Evolutionary conservation across 1,140 invertebrate species (phyloP).

Genomic region (Dermatophagoides farinae): DNA sequence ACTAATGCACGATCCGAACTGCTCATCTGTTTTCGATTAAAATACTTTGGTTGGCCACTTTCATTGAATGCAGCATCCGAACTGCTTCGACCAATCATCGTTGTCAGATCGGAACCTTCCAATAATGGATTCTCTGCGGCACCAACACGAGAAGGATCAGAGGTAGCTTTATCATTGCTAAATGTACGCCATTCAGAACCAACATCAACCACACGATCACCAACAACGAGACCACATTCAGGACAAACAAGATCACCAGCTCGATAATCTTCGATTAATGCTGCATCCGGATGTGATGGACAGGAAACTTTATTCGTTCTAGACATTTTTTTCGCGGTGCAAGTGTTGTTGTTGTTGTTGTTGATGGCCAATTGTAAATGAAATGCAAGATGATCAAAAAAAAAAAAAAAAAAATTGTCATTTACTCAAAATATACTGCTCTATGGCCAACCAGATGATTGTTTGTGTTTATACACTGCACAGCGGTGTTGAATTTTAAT

Average conservation of each 20-base stretch:
- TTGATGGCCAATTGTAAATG: too few relatives aligned
- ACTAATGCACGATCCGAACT: constrained; percentile 80
- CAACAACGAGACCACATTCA: constrained; percentile 94
- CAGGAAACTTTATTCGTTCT: constrained; percentile 42
- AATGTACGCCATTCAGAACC: constrained; percentile 99
- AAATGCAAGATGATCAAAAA: too few relatives aligned
- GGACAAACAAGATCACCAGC: constrained; percentile 98
- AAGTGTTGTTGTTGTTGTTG: too few relatives aligned
- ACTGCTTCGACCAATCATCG: constrained; percentile 80
- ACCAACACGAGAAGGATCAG: constrained; percentile 97
- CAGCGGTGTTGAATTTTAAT: too few relatives aligned
- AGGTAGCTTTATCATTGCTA: constrained; percentile 79
- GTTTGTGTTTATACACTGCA: too few relatives aligned
- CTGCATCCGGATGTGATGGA: constrained; percentile 79
- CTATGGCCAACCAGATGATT: too few relatives aligned
- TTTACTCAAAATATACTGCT: too few relatives aligned
- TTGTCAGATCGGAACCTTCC: constrained; percentile 85
- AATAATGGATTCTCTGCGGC: constrained; percentile 65
- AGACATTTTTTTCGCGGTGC: neutral
- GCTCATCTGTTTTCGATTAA: constrained; percentile 75
- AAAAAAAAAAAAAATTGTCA: too few relatives aligned
- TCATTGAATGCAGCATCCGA: constrained; percentile 60
- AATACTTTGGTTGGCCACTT: constrained; percentile 68
- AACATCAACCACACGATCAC: constrained; percentile 98
- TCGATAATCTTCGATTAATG: constrained; percentile 88